phyloP scores from a whole-genome alignment of 2,797 vertebrate genomes.

The Poeciliopsis presidionis region DNA sequence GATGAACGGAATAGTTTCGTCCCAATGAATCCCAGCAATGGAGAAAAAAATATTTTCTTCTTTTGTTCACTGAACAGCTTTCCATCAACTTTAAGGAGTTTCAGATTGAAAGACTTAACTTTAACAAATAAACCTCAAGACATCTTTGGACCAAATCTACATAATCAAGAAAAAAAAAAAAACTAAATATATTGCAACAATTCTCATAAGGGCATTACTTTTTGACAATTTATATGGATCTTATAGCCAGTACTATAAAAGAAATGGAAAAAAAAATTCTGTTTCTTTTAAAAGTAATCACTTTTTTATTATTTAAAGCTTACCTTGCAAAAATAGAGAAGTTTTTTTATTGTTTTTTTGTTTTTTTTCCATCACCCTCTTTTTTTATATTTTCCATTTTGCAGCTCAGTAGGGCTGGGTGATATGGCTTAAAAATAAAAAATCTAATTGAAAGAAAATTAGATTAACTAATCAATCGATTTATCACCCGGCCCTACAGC shows the following conservation, averaged over 20 bases:
- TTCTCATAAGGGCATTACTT: background rate
- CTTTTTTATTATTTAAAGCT: conserved; percentile 26
- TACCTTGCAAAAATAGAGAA: conserved; percentile 8
- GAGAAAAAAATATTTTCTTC: background rate
- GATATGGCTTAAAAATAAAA: no score
- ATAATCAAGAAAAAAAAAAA: background rate
- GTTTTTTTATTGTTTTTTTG: no score
- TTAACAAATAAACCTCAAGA: background rate
- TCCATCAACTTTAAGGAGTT: background rate
- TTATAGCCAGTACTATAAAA: background rate
- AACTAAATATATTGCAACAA: background rate
- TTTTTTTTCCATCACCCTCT: conserved; percentile 7
- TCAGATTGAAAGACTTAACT: background rate
- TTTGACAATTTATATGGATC: background rate
- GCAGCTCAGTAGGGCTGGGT: background rate
- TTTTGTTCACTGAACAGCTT: background rate
- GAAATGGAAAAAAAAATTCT: background rate
- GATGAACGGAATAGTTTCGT: background rate
- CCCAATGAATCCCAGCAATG: background rate
- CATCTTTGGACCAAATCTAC: background rate
- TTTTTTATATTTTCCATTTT: conserved; percentile 33
- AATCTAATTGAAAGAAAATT: no score
- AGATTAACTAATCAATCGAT: no score
- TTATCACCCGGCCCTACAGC: background rate
- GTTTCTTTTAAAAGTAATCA: conserved; percentile 1